Conservation (phyloP, 2,113 vertebrate species). For the Nycticorax nycticorax region DNA sequence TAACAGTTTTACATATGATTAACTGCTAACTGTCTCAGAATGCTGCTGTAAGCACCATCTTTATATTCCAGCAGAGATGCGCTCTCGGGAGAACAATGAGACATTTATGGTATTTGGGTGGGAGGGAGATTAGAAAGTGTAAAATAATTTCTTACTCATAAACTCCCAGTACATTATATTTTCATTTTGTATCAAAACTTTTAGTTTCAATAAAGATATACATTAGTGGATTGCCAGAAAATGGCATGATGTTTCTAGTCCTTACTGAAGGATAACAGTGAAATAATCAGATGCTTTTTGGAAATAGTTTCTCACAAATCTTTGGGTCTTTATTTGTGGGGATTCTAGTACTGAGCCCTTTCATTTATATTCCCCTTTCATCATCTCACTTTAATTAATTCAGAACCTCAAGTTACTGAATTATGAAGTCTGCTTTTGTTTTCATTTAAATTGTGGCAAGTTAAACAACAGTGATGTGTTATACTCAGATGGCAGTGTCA, state of each 20-base stretch:
- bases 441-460: constrained; percentile 43
- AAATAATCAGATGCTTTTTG: neutral
- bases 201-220: constrained; percentile 14
- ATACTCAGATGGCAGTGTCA: neutral
- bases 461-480: neutral
- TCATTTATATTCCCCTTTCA: constrained; percentile 36
- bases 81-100: neutral
- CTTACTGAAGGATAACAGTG: neutral
- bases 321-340: neutral
- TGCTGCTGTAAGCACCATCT: constrained; percentile 46
- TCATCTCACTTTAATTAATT: constrained; percentile 54
- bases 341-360: constrained; percentile 12
- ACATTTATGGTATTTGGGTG: constrained; percentile 34
- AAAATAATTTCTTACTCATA: constrained; percentile 29
- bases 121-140: constrained; percentile 26
- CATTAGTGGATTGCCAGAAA: neutral
- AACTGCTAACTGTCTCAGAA: constrained; percentile 44
- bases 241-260: neutral
- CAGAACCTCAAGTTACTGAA: constrained; percentile 25
- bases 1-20: constrained; percentile 52
- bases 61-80: constrained; percentile 24
- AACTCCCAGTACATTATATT: constrained; percentile 37
- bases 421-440: constrained; percentile 17
- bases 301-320: neutral
- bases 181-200: constrained; percentile 22